phyloP scores from a whole-genome alignment of 2,888 invertebrate species.

The Drosophila histrio region DNA sequence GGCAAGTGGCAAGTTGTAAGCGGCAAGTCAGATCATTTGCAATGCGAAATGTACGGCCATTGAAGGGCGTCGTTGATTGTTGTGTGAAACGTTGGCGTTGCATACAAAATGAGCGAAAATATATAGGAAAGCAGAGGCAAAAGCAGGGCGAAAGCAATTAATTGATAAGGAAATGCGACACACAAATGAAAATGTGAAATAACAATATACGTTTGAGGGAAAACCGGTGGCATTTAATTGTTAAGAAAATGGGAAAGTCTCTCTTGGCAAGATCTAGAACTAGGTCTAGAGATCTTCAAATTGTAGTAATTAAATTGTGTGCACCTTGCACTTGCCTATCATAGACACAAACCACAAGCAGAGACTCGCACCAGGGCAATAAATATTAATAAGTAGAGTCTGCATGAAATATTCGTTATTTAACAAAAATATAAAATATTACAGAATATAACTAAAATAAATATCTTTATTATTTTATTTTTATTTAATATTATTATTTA shows the following conservation, averaged over 20 bases:
- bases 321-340: conserved; percentile 5
- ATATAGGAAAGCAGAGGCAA: not conserved
- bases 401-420: no score
- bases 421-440: no score
- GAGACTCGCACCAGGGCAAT: not conserved
- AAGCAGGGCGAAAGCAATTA: conserved; percentile 27
- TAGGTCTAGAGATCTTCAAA: conserved; percentile 20
- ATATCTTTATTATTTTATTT: no score
- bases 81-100: conserved; percentile 62
- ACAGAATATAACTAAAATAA: no score
- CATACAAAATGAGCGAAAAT: conserved; percentile 58
- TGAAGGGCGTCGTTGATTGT: conserved; percentile 63
- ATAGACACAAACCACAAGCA: conserved; percentile 13
- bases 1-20: not conserved
- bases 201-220: not conserved
- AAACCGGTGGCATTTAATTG: conserved; percentile 34
- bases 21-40: conserved; percentile 53
- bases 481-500: no score
- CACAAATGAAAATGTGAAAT: conserved; percentile 5
- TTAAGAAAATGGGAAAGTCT: conserved; percentile 20
- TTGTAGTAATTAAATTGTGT: conserved; percentile 5
- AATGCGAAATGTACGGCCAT: conserved; percentile 50
- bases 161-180: conserved; percentile 52
- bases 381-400: no score
- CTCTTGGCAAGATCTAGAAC: conserved; percentile 5